Conservation (phyloP, 2,888 invertebrate species). For the Phyllotreta cruciferae region DNA sequence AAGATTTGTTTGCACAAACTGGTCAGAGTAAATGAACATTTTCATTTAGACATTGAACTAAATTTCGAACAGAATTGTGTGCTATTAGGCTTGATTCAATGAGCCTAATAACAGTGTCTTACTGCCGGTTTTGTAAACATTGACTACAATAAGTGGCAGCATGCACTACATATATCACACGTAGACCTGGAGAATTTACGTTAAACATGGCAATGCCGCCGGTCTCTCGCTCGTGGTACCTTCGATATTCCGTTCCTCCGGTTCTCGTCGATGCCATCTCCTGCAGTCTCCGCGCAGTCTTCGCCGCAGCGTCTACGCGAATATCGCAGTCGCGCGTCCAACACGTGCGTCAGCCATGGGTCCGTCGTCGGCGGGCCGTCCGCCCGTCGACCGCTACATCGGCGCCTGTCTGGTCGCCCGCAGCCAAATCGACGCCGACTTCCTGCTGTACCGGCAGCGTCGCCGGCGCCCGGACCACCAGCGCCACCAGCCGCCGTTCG, state of each 20-base stretch:
- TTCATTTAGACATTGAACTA: too few species aligned
- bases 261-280: too few species aligned
- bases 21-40: too few species aligned
- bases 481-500: slow-evolving; percentile 20
- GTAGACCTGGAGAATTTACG: not conserved
- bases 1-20: too few species aligned
- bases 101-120: too few species aligned
- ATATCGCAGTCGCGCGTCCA: not conserved
- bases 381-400: slow-evolving; percentile 70
- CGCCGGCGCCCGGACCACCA: slow-evolving; percentile 46
- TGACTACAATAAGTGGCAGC: too few species aligned
- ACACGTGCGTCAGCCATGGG: slow-evolving; percentile 67
- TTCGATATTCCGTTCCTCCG: slow-evolving; percentile 53
- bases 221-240: slow-evolving; percentile 14
- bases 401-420: slow-evolving; percentile 66
- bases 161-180: too few species aligned
- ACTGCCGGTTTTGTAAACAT: too few species aligned
- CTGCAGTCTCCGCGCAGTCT: slow-evolving; percentile 24
- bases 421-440: too few species aligned
- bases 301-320: slow-evolving; percentile 35
- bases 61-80: too few species aligned
- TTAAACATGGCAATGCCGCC: not conserved
- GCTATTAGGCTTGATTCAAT: too few species aligned
- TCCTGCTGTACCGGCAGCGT: too few species aligned
- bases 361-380: slow-evolving; percentile 71